These are phyloP conservation scores for Tetrax tetrax DNA, from an alignment of 2,113 vertebrate species.

Conservation along the genomic window DNA sequence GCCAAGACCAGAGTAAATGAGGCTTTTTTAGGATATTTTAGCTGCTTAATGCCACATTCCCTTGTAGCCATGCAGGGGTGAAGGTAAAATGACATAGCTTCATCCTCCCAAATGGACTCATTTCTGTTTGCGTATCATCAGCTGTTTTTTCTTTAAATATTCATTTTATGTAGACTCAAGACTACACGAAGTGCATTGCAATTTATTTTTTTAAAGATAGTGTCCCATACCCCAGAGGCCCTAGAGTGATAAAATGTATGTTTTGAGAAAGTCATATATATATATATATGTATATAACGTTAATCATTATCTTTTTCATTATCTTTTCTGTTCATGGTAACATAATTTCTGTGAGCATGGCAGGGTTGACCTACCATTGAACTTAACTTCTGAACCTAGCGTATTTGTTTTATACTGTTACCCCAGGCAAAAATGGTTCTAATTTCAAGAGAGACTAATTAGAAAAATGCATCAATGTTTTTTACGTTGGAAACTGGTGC, in stretches of 20 bases:
- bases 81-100: background rate
- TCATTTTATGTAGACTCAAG: background rate
- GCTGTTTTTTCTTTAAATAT: background rate
- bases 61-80: background rate
- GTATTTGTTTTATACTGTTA: slow-evolving; percentile 41
- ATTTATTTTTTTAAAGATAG: background rate
- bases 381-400: slow-evolving; percentile 32
- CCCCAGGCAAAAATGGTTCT: slow-evolving; percentile 51
- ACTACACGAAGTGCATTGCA: background rate
- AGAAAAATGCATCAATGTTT: background rate
- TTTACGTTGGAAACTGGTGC: background rate
- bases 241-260: background rate
- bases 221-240: background rate
- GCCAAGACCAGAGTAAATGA: background rate
- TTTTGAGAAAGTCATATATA: background rate
- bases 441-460: slow-evolving; percentile 53
- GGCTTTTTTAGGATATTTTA: background rate
- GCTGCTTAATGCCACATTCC: background rate
- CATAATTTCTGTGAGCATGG: slow-evolving; percentile 9
- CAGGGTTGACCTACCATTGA: slow-evolving; percentile 50
- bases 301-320: slow-evolving; percentile 23
- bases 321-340: background rate
- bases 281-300: background rate
- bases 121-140: background rate
- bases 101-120: background rate